These are phyloP conservation scores for Salmo trutta DNA, from an alignment of 2,797 vertebrate genomes.

Conservation along the genomic window DNA sequence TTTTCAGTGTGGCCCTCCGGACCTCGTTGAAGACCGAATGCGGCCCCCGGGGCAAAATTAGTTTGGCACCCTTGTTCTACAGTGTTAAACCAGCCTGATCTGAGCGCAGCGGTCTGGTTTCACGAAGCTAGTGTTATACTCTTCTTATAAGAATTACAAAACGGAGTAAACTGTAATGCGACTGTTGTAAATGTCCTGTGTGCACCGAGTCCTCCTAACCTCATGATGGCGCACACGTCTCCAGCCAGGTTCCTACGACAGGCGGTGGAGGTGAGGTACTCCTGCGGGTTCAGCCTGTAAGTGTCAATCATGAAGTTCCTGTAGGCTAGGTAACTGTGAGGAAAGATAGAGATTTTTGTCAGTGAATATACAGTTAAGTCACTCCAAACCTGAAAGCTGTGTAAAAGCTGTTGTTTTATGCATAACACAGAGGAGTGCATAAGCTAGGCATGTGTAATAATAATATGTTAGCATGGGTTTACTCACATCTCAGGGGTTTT, in stretches of 20 bases:
- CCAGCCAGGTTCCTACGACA: slow-evolving; percentile 94
- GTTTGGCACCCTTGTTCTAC: too few species aligned
- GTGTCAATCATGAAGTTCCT: slow-evolving; percentile 99
- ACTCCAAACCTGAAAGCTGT: too few species aligned
- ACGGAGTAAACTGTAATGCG: neutral
- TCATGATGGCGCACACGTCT: slow-evolving; percentile 95
- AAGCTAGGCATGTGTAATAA: neutral
- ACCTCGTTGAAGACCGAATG: too few species aligned
- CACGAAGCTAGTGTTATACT: too few species aligned
- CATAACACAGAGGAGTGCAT: neutral
- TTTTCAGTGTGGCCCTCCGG: too few species aligned
- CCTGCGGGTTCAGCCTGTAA: slow-evolving; percentile 94
- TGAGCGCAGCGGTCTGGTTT: too few species aligned
- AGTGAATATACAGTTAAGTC: too few species aligned
- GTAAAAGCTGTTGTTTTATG: neutral
- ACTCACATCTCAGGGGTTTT: slow-evolving; percentile 98
- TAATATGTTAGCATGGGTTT: neutral
- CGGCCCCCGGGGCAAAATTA: too few species aligned
- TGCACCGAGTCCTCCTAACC: slow-evolving; percentile 69
- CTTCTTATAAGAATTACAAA: too few species aligned
- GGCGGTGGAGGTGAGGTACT: slow-evolving; percentile 94
- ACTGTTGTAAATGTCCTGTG: neutral
- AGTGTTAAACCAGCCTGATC: too few species aligned
- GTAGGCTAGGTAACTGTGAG: slow-evolving; percentile 88
- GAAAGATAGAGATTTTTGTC: neutral